Conservation (phyloP, 64 coral and sea anemone species). For the Pocillopora verrucosa region DNA sequence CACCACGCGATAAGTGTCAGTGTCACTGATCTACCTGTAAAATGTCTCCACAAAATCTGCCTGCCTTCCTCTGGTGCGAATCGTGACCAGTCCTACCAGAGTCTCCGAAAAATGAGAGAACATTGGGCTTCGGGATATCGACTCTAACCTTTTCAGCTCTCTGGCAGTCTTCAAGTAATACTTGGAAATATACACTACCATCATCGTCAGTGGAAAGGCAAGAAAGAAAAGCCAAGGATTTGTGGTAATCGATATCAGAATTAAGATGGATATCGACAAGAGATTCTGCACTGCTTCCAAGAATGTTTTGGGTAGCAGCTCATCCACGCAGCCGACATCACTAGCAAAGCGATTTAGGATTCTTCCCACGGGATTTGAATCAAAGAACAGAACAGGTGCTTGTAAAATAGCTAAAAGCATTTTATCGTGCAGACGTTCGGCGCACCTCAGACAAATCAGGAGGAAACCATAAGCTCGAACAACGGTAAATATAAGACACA, state of each 20-base stretch:
- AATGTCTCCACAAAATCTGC: neutral
- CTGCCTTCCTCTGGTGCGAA: neutral
- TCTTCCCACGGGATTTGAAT: conserved; percentile 46
- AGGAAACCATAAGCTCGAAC: neutral
- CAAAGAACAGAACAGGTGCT: conserved; percentile 38
- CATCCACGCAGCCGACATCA: neutral
- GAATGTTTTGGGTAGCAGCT: neutral
- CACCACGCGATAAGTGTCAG: no score
- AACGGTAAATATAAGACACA: neutral
- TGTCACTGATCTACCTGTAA: neutral
- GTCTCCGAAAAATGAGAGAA: no score
- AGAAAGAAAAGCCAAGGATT: neutral
- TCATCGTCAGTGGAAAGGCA: neutral
- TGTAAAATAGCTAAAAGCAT: conserved; percentile 26
- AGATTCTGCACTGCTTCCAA: neutral
- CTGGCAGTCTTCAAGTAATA: no score
- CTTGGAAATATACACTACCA: neutral
- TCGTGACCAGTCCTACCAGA: neutral
- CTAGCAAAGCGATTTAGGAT: conserved; percentile 39
- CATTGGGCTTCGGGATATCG: no score
- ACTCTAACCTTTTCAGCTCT: no score
- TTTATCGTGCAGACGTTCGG: neutral
- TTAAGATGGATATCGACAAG: neutral
- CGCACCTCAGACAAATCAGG: neutral
- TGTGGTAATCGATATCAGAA: neutral